Conservation (phyloP, 1,140 invertebrate species). For the Ceratina japonica region DNA sequence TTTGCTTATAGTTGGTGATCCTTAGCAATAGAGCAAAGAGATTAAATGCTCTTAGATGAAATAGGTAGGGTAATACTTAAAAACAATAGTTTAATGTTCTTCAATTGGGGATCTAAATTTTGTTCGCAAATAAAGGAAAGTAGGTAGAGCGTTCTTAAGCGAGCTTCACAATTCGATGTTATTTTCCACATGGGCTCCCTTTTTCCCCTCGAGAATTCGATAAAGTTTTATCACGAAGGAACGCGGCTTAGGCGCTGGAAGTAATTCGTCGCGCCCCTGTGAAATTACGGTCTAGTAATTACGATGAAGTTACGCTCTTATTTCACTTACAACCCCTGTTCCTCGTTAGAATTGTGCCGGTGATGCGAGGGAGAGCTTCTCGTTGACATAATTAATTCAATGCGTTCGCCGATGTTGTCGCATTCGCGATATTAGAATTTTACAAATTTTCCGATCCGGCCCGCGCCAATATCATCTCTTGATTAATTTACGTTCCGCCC, state of each 20-base stretch:
- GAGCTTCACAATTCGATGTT: neutral
- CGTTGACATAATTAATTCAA: neutral
- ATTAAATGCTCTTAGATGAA: too few relatives aligned
- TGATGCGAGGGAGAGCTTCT: neutral
- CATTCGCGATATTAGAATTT: neutral
- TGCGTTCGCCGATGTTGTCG: neutral
- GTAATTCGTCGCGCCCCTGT: constrained; percentile 20
- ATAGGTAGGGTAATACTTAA: neutral
- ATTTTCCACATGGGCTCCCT: constrained; percentile 6
- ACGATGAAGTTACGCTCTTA: constrained; percentile 15
- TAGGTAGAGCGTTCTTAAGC: neutral
- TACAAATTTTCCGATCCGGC: neutral
- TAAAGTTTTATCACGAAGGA: constrained; percentile 19
- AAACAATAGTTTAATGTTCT: neutral
- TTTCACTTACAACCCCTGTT: constrained; percentile 19
- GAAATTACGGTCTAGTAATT: constrained; percentile 24
- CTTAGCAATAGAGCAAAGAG: too few relatives aligned
- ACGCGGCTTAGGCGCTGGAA: constrained; percentile 7
- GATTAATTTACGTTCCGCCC: neutral
- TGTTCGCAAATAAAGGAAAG: too few relatives aligned
- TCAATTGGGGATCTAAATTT: too few relatives aligned
- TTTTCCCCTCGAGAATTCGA: neutral
- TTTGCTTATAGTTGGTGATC: too few relatives aligned
- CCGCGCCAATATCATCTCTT: neutral
- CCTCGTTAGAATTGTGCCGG: neutral